A percentile compares a stretch with the other conserved stretches of the same genome.
Conservation (phyloP, 1,140 invertebrate species). For the Luehdorfia chinensis region DNA sequence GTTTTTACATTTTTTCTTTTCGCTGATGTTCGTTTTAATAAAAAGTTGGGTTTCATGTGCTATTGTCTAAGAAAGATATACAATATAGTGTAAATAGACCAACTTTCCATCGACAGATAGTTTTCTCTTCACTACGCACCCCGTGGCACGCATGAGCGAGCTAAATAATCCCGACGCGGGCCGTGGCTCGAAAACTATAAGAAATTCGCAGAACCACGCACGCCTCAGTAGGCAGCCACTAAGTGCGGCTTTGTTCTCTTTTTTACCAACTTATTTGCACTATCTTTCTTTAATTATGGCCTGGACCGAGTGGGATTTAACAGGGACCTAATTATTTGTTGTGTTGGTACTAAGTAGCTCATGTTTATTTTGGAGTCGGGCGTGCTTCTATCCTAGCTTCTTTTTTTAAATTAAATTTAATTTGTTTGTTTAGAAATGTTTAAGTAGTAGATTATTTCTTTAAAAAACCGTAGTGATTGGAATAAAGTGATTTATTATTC, state of each 20-base stretch:
- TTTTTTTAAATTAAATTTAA: too few species aligned
- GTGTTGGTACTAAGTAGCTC: neutral
- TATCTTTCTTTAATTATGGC: conserved; percentile 37
- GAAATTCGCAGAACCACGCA: conserved; percentile 52
- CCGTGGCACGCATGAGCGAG: conserved; percentile 36
- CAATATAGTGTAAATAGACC: too few species aligned
- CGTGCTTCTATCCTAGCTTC: too few species aligned
- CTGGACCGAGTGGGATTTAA: conserved; percentile 19
- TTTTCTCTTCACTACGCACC: conserved; percentile 23
- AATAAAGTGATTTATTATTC: too few species aligned
- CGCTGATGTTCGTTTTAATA: too few species aligned
- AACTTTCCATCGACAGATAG: neutral
- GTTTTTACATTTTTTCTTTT: too few species aligned
- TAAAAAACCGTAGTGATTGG: too few species aligned
- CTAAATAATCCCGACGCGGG: conserved; percentile 56
- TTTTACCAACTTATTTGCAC: conserved; percentile 30
- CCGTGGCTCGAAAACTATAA: conserved; percentile 36
- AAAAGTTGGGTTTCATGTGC: too few species aligned
- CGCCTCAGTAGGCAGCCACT: conserved; percentile 39
- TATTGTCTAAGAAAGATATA: too few species aligned
- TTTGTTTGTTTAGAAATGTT: too few species aligned
- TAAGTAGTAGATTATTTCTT: too few species aligned
- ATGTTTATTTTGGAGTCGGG: neutral
- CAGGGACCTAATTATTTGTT: conserved; percentile 2
- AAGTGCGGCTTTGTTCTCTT: conserved; percentile 30